Conservation (phyloP, 2,888 invertebrate genomes). For the Hyles lineata region DNA sequence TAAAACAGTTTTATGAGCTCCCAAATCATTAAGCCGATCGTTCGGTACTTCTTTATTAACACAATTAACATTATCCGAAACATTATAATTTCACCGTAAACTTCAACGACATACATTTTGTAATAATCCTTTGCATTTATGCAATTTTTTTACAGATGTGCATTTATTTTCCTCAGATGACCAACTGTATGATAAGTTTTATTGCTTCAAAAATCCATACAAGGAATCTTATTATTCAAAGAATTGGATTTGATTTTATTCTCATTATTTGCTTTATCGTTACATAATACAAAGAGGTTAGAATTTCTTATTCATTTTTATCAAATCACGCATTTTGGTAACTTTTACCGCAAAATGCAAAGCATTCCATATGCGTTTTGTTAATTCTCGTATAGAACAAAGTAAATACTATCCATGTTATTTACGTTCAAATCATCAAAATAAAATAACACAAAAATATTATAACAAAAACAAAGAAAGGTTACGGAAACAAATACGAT, state of each 20-base stretch:
- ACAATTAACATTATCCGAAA: slow-evolving; percentile 33
- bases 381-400: background rate
- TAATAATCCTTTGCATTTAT: slow-evolving; percentile 7
- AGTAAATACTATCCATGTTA: background rate
- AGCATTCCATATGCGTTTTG: background rate
- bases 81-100: background rate
- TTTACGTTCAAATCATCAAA: background rate
- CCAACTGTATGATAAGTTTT: too few relatives aligned
- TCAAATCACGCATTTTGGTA: background rate
- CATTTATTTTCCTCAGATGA: background rate
- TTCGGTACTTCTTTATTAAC: slow-evolving; percentile 34
- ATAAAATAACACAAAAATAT: slow-evolving; percentile 7
- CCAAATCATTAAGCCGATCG: slow-evolving; percentile 40
- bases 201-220: too few relatives aligned
- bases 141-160: slow-evolving; percentile 8
- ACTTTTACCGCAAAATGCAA: background rate
- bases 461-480: slow-evolving; percentile 15
- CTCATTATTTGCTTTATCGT: too few relatives aligned
- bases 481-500: background rate
- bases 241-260: too few relatives aligned
- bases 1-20: slow-evolving; percentile 38
- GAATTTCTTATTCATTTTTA: too few relatives aligned
- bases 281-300: too few relatives aligned
- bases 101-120: background rate
- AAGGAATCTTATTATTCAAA: too few relatives aligned